Percentiles rank a stretch among this genome's conserved stretches.
Conservation (phyloP, 2,888 invertebrate species). For the Amblyjoppa proteus region DNA sequence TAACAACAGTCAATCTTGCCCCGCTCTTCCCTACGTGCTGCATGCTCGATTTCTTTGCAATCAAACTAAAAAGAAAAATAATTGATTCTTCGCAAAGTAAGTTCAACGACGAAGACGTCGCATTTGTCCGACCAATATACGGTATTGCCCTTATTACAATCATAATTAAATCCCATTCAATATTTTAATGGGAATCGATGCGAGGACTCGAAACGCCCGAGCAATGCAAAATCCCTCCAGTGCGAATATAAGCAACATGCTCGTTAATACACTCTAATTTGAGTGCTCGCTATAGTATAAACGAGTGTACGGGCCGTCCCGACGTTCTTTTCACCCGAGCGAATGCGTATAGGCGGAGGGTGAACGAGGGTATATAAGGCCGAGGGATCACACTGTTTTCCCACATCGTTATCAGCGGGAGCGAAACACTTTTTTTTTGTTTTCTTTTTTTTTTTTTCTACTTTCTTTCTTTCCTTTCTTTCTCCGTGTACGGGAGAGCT, state of each 20-base stretch:
- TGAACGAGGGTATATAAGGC: slow-evolving; percentile 22
- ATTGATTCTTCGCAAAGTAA: too few relatives aligned
- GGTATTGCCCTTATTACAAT: background rate
- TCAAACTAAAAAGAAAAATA: too few relatives aligned
- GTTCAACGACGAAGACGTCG: too few relatives aligned
- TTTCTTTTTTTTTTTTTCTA: slow-evolving; percentile 26
- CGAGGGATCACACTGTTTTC: slow-evolving; percentile 61
- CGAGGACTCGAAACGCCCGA: background rate
- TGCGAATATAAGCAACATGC: slow-evolving; percentile 13
- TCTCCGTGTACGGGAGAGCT: background rate
- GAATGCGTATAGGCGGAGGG: slow-evolving; percentile 42
- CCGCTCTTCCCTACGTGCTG: too few relatives aligned
- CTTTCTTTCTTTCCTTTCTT: slow-evolving; percentile 26
- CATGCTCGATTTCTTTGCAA: too few relatives aligned
- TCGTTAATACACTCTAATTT: slow-evolving; percentile 45
- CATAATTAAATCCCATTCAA: background rate
- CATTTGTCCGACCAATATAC: too few relatives aligned
- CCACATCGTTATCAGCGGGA: slow-evolving; percentile 65
- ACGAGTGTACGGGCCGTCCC: slow-evolving; percentile 5
- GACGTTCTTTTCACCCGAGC: slow-evolving; percentile 59
- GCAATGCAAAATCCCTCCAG: background rate
- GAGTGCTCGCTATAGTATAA: slow-evolving; percentile 27
- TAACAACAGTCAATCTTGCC: too few relatives aligned
- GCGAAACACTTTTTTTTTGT: slow-evolving; percentile 52
- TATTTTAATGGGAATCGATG: background rate